These are phyloP conservation scores for Carlito syrichta DNA, from an alignment of 2,113 vertebrate genomes.

Conservation along the genomic window DNA sequence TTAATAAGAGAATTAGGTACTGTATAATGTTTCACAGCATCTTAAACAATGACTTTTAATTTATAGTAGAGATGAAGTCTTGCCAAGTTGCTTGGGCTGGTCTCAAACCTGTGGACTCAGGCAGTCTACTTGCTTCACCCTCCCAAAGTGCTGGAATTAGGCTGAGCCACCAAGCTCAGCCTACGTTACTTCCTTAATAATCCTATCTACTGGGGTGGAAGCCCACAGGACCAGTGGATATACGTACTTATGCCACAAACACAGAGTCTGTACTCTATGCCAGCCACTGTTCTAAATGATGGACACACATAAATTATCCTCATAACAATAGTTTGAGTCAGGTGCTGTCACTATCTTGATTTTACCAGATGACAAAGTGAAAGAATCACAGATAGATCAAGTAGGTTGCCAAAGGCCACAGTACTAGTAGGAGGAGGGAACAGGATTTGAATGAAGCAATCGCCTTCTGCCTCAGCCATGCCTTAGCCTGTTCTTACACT, in stretches of 20 bases:
- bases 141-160: no score
- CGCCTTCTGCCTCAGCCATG: background rate
- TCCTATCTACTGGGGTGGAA: background rate
- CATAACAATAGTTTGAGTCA: background rate
- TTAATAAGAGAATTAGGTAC: constrained; percentile 8
- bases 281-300: background rate
- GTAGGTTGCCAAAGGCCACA: background rate
- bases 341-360: background rate
- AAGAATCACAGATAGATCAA: background rate
- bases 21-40: background rate
- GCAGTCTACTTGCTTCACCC: no score
- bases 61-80: no score
- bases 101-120: no score
- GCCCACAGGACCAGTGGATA: background rate
- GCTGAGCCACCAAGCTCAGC: no score
- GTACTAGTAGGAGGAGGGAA: background rate
- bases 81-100: no score
- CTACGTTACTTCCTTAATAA: background rate
- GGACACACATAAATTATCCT: background rate
- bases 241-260: background rate
- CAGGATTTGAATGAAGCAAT: background rate
- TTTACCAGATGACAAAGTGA: background rate
- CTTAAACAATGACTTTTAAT: background rate
- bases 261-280: background rate
- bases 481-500: background rate